Evolutionary conservation across 2,797 vertebrate genomes (phyloP), one percentile per base, ranked within the genome.

Genomic region (Mus caroli): DNA sequence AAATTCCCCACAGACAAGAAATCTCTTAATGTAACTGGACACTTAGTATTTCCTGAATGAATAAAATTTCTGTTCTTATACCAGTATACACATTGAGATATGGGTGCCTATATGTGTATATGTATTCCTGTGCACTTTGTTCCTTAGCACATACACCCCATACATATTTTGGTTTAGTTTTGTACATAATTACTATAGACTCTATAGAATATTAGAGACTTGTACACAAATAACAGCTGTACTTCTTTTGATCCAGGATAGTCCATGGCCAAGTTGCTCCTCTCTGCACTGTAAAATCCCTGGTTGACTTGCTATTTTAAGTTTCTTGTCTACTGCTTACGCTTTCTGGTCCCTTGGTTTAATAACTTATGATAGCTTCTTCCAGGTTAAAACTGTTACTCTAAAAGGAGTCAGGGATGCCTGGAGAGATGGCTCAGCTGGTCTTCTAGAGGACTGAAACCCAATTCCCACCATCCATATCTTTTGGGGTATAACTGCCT

Each of bases 261-360:
- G 24, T 64, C 77, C 77, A 8, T 84, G 22, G 12, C 22, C 76
- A 62, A 52, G 50, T 52, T 58, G 31, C 60, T 92, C 58, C 90
- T 88, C 64, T n/a, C 34, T 62, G 67, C n/a, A 71, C 40, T 80
- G 1, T 78, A 64, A 83, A 82, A 76, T 46, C 87, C 71, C 3
- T 3, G 60, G 22, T 8, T 9, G 37, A 56, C 56, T 76, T 83
- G 69, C 50, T 52, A 10, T 34, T 69, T 50, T 52, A 88, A 77
- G 80, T 95, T 58, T 60, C 56, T 92, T 84, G 34, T 71, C 37
- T 6, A 17, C 86, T 94, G 54, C 90, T 88, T 94, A 95, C 92
- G 52, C 85, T 80, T 93, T 94, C 46, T 86, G 67, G 73, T 89
- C 67, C 7, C 58, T 71, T 52, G 22, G 50, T 87, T 78, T 90